A percentile compares a stretch with the other conserved stretches of the same genome.
Evolutionary conservation across 2,888 invertebrate genomes (phyloP).

Genomic region (Aporophyla nigra): DNA sequence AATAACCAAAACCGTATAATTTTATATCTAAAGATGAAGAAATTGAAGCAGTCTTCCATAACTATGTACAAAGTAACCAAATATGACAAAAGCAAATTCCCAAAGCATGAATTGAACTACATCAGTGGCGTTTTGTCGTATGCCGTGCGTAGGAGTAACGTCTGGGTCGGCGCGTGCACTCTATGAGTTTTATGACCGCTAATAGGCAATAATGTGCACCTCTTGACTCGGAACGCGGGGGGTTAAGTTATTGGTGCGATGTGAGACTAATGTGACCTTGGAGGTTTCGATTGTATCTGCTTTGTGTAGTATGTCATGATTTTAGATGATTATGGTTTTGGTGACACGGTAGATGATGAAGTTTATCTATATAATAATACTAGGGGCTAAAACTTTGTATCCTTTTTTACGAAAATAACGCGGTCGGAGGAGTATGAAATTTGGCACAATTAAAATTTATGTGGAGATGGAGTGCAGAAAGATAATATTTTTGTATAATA

Average conservation of each 20-base stretch:
- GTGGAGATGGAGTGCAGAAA: too few species aligned
- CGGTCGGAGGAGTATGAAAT: too few species aligned
- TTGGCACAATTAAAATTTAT: too few species aligned
- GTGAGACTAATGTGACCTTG: slow-evolving; percentile 61
- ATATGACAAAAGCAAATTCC: slow-evolving; percentile 33
- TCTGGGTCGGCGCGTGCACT: slow-evolving; percentile 71
- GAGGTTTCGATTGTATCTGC: slow-evolving; percentile 50
- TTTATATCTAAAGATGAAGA: not conserved
- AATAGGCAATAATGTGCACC: slow-evolving; percentile 81
- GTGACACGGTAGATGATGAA: slow-evolving; percentile 19
- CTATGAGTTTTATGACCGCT: slow-evolving; percentile 80
- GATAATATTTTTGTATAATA: too few species aligned
- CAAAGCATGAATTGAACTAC: slow-evolving; percentile 50
- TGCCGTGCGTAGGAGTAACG: slow-evolving; percentile 71
- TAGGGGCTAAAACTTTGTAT: too few species aligned
- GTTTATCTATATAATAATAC: not conserved
- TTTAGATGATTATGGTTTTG: slow-evolving; percentile 20
- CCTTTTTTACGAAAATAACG: too few species aligned
- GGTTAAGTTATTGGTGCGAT: slow-evolving; percentile 77
- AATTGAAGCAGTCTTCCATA: not conserved
- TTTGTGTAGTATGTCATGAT: slow-evolving; percentile 30
- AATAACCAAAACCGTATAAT: not conserved
- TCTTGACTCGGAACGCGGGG: slow-evolving; percentile 76
- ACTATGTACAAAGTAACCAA: not conserved
- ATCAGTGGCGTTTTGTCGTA: slow-evolving; percentile 65